phyloP scores from a whole-genome alignment of 2,797 vertebrate species.

The Acipenser transmontanus region DNA sequence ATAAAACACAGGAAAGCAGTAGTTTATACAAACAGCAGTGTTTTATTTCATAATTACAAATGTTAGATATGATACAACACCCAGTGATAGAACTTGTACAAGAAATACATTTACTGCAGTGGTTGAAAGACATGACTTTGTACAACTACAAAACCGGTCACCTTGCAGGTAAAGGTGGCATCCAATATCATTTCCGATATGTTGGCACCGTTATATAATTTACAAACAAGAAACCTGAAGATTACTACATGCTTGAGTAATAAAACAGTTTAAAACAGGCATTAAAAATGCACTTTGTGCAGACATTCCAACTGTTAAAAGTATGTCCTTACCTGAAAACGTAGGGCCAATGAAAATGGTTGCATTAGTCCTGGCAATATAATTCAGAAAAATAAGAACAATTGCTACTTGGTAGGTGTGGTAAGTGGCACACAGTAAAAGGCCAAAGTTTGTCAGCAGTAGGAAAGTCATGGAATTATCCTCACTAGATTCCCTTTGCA shows the following conservation, averaged over 20 bases:
- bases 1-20: constrained; percentile 35
- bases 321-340: constrained; percentile 48
- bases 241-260: constrained; percentile 69
- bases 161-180: constrained; percentile 49
- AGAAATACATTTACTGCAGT: constrained; percentile 74
- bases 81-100: constrained; percentile 73
- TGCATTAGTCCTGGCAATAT: constrained; percentile 19
- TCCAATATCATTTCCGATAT: constrained; percentile 50
- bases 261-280: constrained; percentile 63
- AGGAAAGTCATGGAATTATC: constrained; percentile 32
- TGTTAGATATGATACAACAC: constrained; percentile 70
- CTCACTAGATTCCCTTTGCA: constrained; percentile 26
- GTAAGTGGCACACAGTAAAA: constrained; percentile 53
- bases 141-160: constrained; percentile 58
- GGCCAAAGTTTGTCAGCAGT: constrained; percentile 41
- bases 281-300: constrained; percentile 70
- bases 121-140: constrained; percentile 67
- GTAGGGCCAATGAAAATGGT: constrained; percentile 34
- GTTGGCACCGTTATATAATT: constrained; percentile 59
- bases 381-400: constrained; percentile 39
- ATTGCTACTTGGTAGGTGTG: constrained; percentile 19
- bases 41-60: constrained; percentile 82
- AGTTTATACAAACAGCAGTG: constrained; percentile 69
- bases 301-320: constrained; percentile 62
- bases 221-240: constrained; percentile 62